Percentiles rank a stretch among this genome's conserved stretches.
phyloP scores from a whole-genome alignment of 2,888 invertebrate genomes.

The Girardia tigrina region DNA sequence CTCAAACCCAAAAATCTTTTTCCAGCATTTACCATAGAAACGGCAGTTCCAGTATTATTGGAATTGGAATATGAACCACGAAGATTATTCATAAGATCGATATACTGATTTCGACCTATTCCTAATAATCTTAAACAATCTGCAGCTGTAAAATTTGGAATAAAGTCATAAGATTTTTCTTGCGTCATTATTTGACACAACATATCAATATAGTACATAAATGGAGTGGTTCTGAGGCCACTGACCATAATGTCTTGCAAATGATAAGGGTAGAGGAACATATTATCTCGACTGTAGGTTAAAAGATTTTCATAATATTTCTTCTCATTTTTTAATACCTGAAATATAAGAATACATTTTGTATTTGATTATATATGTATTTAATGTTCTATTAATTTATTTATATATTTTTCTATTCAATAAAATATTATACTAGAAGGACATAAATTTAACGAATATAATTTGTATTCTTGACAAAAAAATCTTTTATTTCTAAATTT shows the following conservation, averaged over 20 bases:
- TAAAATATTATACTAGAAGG: no score
- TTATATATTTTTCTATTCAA: no score
- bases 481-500: no score
- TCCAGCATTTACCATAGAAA: neutral
- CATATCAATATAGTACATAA: slow-evolving; percentile 78
- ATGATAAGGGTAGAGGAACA: slow-evolving; percentile 84
- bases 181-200: slow-evolving; percentile 69
- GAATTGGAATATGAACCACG: slow-evolving; percentile 52
- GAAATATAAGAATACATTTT: slow-evolving; percentile 40
- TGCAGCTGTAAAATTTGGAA: slow-evolving; percentile 91
- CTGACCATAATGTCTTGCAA: slow-evolving; percentile 81
- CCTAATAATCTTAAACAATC: slow-evolving; percentile 78
- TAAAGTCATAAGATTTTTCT: slow-evolving; percentile 85
- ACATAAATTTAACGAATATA: no score
- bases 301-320: slow-evolving; percentile 78
- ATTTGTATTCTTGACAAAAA: no score
- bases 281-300: slow-evolving; percentile 67
- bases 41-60: neutral
- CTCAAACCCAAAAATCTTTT: slow-evolving; percentile 30
- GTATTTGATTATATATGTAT: no score
- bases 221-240: slow-evolving; percentile 79
- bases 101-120: slow-evolving; percentile 84
- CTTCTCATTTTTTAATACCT: slow-evolving; percentile 69
- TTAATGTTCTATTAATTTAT: no score
- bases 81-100: slow-evolving; percentile 72